Percentiles rank a stretch among this genome's conserved stretches.
phyloP scores from a whole-genome alignment of 2,797 vertebrate species.

The Acanthornis magna region DNA sequence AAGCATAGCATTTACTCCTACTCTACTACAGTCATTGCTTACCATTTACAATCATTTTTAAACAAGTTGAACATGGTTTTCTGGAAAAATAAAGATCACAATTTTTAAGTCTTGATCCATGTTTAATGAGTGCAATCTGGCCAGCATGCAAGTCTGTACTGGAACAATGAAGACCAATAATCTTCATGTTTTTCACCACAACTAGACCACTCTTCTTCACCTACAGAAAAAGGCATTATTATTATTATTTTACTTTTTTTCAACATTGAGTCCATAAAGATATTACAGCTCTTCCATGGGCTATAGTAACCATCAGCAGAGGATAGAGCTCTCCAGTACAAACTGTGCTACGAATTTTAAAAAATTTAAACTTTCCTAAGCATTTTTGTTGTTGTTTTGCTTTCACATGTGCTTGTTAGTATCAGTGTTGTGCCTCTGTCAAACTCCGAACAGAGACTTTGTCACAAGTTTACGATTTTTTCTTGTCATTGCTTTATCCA shows the following conservation, averaged over 20 bases:
- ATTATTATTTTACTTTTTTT: neutral
- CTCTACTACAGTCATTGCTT: constrained; percentile 39
- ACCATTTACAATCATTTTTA: constrained; percentile 98
- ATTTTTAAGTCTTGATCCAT: constrained; percentile 82
- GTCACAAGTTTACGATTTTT: neutral
- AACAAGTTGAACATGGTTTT: constrained; percentile 92
- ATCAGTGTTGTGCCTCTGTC: neutral
- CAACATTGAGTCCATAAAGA: neutral
- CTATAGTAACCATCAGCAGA: neutral
- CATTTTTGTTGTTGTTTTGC: neutral
- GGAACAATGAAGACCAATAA: constrained; percentile 90
- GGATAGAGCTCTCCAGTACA: neutral
- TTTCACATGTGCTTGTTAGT: neutral
- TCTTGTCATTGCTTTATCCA: neutral
- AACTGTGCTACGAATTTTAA: neutral
- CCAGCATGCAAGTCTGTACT: constrained; percentile 89
- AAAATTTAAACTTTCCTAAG: neutral
- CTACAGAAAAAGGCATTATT: constrained; percentile 67
- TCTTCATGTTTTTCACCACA: constrained; percentile 86
- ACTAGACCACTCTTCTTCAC: constrained; percentile 85
- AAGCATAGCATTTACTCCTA: neutral
- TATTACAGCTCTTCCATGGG: neutral
- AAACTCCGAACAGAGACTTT: neutral
- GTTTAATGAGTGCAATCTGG: constrained; percentile 89
- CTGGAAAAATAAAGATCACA: constrained; percentile 94